Evolutionary conservation across 2,113 vertebrate species (phyloP).

Genomic region (Pterocles gutturalis): DNA sequence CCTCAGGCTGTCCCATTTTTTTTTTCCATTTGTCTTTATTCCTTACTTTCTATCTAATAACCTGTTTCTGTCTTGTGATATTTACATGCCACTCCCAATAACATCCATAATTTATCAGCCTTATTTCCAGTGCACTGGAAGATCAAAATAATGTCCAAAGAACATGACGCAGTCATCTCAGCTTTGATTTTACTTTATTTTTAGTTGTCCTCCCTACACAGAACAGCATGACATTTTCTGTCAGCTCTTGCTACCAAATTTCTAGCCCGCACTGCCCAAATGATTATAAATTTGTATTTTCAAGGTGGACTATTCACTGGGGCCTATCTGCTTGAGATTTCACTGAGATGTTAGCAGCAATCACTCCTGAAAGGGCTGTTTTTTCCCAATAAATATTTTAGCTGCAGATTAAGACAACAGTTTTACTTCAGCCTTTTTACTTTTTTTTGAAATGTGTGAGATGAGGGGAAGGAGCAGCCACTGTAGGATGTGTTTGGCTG

Average conservation of each 20-base stretch:
- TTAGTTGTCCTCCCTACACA: constrained; percentile 32
- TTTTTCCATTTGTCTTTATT: neutral
- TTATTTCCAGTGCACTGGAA: neutral
- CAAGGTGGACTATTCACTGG: neutral
- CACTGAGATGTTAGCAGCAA: neutral
- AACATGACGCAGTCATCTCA: neutral
- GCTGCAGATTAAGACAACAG: neutral
- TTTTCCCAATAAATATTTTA: neutral
- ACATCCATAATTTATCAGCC: constrained; percentile 35
- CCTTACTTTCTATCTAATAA: constrained; percentile 23
- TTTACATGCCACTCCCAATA: neutral
- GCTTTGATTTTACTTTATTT: constrained; percentile 59
- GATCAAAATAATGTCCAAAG: constrained; percentile 47
- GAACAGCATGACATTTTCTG: constrained; percentile 22
- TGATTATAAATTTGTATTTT: neutral
- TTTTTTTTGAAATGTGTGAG: neutral
- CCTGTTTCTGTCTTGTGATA: constrained; percentile 34
- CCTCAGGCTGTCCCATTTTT: neutral
- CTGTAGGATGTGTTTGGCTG: neutral
- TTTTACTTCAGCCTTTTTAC: neutral
- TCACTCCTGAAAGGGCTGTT: neutral
- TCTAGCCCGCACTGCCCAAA: neutral
- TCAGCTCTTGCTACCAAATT: constrained; percentile 7
- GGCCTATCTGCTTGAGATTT: neutral
- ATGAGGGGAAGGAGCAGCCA: neutral